Percentiles rank a stretch among this genome's conserved stretches.
These are phyloP conservation scores for Drosophila sulfurigaster DNA, from an alignment of 1,140 invertebrate species.

Conservation along the genomic window DNA sequence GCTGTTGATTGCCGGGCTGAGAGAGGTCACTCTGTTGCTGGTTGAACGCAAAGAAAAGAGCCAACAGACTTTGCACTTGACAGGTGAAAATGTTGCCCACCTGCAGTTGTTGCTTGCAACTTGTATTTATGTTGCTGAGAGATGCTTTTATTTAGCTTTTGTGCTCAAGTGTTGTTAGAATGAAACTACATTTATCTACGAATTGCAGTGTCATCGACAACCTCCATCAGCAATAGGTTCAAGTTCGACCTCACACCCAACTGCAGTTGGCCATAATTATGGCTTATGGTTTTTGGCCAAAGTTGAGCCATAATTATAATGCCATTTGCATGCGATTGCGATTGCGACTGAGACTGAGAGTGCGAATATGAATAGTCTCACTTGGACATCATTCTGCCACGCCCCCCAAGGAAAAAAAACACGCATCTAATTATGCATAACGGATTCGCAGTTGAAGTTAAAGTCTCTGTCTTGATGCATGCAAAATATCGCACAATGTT, in stretches of 20 bases:
- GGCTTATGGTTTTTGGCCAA: conserved; percentile 5
- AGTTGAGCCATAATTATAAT: conserved; percentile 57
- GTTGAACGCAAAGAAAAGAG: conserved; percentile 10
- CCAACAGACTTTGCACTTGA: conserved; percentile 28
- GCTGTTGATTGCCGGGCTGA: conserved; percentile 9
- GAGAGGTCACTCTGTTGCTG: conserved; percentile 25
- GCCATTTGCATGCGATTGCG: conserved; percentile 41
- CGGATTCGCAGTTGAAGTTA: conserved; percentile 17
- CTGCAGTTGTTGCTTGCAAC: conserved; percentile 1
- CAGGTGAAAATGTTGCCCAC: conserved; percentile 37
- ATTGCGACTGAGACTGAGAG: background rate
- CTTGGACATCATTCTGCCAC: conserved; percentile 33
- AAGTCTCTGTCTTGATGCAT: conserved; percentile 39
- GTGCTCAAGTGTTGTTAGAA: background rate
- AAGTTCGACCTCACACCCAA: conserved; percentile 20
- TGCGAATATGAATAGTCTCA: conserved; percentile 21
- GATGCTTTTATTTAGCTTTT: conserved; percentile 6
- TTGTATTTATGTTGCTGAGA: conserved; percentile 22
- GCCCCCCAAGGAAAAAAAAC: conserved; percentile 45
- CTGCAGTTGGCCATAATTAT: conserved; percentile 55
- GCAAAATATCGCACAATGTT: conserved; percentile 47
- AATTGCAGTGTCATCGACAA: conserved; percentile 24
- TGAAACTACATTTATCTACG: conserved; percentile 9
- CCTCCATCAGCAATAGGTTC: background rate
- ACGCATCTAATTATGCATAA: conserved; percentile 76